phyloP scores from a whole-genome alignment of 2,797 vertebrate genomes.

The Myripristis murdjan region DNA sequence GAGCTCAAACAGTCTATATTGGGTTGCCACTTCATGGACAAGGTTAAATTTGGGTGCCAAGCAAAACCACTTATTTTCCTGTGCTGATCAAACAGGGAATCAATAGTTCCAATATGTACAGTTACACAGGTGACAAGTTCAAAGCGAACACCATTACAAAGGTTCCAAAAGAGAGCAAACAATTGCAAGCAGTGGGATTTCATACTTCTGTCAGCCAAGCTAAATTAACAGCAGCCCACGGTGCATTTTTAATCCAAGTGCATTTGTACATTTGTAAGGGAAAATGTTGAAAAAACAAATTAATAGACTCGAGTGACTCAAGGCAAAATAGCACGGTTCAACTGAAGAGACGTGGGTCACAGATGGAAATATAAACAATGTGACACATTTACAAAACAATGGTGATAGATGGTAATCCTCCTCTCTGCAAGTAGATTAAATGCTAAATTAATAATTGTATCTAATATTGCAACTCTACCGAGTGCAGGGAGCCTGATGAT shows the following conservation, averaged over 20 bases:
- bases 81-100: constrained; percentile 3
- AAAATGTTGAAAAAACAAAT: constrained; percentile 40
- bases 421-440: not conserved
- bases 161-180: constrained; percentile 32
- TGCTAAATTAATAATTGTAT: constrained; percentile 29
- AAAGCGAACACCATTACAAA: constrained; percentile 48
- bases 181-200: constrained; percentile 52
- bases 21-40: not conserved
- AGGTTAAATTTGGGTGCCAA: constrained; percentile 7
- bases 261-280: constrained; percentile 46
- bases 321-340: constrained; percentile 36
- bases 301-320: constrained; percentile 38
- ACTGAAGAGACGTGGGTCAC: constrained; percentile 47
- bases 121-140: constrained; percentile 33
- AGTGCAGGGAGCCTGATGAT: not conserved
- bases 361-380: constrained; percentile 47
- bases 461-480: constrained; percentile 26
- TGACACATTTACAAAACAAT: constrained; percentile 62
- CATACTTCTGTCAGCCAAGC: constrained; percentile 57
- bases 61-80: constrained; percentile 1
- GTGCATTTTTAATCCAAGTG: constrained; percentile 62
- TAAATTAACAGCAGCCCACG: constrained; percentile 62
- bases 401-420: constrained; percentile 47
- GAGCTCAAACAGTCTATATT: constrained; percentile 9
- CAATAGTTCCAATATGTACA: constrained; percentile 3